Percentiles rank a stretch among this genome's conserved stretches.
phyloP scores from a whole-genome alignment of 1,140 invertebrate genomes.

The Habropoda laboriosa region DNA sequence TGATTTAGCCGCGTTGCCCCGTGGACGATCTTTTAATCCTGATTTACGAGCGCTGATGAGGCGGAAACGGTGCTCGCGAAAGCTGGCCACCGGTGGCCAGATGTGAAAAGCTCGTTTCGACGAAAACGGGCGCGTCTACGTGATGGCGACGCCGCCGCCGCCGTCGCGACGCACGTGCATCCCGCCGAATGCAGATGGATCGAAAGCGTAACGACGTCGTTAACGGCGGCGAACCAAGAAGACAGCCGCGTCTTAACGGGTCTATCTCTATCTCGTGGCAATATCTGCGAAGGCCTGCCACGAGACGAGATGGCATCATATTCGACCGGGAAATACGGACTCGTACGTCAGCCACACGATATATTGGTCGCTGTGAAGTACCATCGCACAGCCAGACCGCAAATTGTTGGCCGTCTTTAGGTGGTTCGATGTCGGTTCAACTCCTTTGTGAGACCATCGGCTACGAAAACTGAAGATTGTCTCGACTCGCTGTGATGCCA shows the following conservation, averaged over 20 bases:
- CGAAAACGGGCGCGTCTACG: too few species aligned
- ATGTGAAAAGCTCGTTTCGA: conserved; percentile 50
- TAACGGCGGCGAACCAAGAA: conserved; percentile 60
- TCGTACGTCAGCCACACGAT: conserved; percentile 46
- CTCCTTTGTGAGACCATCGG: too few species aligned
- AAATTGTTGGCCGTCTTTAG: conserved; percentile 3
- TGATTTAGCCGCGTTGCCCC: conserved; percentile 45
- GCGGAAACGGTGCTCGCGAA: conserved; percentile 57
- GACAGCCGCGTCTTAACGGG: conserved; percentile 55
- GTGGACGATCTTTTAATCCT: conserved; percentile 62
- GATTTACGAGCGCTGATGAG: conserved; percentile 65
- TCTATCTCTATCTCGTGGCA: not conserved
- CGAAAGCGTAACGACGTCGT: conserved; percentile 66
- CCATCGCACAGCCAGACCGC: not conserved
- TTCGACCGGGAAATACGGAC: conserved; percentile 59
- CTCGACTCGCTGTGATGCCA: too few species aligned
- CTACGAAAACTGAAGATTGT: too few species aligned
- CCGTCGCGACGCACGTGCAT: conserved; percentile 35
- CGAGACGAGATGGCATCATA: conserved; percentile 50
- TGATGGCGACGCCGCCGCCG: too few species aligned
- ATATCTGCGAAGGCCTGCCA: conserved; percentile 43
- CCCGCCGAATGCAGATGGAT: conserved; percentile 45
- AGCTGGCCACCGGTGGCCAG: conserved; percentile 34
- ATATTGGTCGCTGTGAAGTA: conserved; percentile 29
- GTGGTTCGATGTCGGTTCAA: too few species aligned